Conservation (phyloP, 2,888 invertebrate species). For the Sarcophaga rosellei region DNA sequence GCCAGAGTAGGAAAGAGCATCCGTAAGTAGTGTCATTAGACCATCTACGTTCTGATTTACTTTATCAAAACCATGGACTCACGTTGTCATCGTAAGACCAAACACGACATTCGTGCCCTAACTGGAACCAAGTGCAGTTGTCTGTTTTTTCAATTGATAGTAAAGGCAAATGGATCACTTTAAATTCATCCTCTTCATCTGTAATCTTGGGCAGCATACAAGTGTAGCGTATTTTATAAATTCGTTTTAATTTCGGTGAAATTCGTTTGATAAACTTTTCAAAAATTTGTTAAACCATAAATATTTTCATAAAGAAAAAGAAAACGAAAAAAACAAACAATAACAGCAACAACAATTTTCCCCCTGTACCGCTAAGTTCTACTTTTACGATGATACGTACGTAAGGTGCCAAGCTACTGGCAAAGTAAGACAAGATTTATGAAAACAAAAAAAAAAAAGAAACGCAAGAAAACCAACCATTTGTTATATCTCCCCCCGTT, state of each 20-base stretch:
- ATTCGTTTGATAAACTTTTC: not conserved
- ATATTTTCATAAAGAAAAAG: constrained; percentile 1
- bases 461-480: not conserved
- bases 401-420: constrained; percentile 1
- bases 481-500: too few relatives aligned
- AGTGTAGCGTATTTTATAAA: not conserved
- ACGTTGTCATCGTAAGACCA: too few relatives aligned
- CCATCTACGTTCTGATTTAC: too few relatives aligned
- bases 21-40: too few relatives aligned
- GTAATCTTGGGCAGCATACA: not conserved
- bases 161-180: not conserved
- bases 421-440: constrained; percentile 43
- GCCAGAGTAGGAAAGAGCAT: too few relatives aligned
- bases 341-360: constrained; percentile 1
- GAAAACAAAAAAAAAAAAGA: constrained; percentile 11
- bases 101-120: too few relatives aligned
- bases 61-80: too few relatives aligned
- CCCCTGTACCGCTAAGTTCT: constrained; percentile 60
- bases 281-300: constrained; percentile 40
- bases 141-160: not conserved
- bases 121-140: too few relatives aligned
- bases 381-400: constrained; percentile 37
- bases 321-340: constrained; percentile 10
- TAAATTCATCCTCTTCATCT: not conserved
- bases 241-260: constrained; percentile 3